phyloP scores from a whole-genome alignment of 2,113 vertebrate genomes.

The Hylia prasina region DNA sequence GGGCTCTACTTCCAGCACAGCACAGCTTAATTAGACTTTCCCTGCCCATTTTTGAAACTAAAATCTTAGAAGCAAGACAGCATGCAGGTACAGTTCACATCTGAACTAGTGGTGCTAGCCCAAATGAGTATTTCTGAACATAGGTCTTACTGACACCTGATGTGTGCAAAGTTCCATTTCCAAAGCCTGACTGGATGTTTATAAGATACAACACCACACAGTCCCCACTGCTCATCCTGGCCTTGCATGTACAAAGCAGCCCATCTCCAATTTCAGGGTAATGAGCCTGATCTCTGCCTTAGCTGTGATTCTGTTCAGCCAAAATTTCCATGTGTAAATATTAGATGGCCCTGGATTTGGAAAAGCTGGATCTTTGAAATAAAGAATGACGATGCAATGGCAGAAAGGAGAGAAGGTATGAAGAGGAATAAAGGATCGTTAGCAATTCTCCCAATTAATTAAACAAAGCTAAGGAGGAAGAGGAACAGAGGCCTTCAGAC shows the following conservation, averaged over 20 bases:
- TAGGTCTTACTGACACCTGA: background rate
- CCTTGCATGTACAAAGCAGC: background rate
- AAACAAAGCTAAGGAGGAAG: constrained; percentile 54
- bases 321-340: background rate
- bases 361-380: background rate
- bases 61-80: background rate
- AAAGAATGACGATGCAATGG: background rate
- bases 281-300: background rate
- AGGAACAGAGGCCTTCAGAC: constrained; percentile 3
- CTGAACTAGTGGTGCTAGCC: background rate
- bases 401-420: background rate
- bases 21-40: background rate
- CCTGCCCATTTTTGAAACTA: background rate
- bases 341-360: background rate
- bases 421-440: constrained; percentile 31
- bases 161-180: background rate
- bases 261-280: background rate
- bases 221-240: background rate
- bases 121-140: background rate
- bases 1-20: background rate
- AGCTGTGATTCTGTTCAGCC: background rate
- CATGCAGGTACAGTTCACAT: background rate
- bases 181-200: background rate
- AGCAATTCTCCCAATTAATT: constrained; percentile 76
- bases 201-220: background rate